Conservation (phyloP, 2,113 vertebrate species). For the Petromus typicus region DNA sequence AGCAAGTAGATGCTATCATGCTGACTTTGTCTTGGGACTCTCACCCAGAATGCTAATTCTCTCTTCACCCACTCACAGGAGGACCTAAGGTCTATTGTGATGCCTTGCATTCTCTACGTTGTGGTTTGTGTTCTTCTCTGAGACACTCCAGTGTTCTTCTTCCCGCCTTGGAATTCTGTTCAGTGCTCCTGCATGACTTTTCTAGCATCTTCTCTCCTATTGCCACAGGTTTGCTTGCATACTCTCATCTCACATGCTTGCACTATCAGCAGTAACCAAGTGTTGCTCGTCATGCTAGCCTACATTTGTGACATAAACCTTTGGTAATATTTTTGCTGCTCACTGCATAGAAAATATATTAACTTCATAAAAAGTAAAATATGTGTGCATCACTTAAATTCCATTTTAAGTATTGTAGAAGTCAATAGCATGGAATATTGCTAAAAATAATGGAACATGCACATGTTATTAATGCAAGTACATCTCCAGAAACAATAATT, state of each 20-base stretch:
- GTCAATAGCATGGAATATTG: constrained; percentile 17
- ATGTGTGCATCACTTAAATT: constrained; percentile 11
- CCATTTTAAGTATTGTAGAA: constrained; percentile 65
- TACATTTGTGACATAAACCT: neutral
- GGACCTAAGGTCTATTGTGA: neutral
- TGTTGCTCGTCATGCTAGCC: neutral
- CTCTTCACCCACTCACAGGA: rapidly evolving
- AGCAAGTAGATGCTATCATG: neutral
- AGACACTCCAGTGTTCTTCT: neutral
- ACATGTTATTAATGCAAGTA: constrained; percentile 70
- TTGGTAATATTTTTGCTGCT: neutral
- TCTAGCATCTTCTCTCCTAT: neutral
- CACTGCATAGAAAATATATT: neutral
- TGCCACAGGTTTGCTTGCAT: neutral
- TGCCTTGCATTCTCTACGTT: neutral
- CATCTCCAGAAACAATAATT: constrained; percentile 48
- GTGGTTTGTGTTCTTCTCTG: neutral
- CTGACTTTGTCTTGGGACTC: neutral
- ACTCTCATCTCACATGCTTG: neutral
- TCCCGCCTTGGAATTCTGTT: neutral
- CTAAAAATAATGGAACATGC: constrained; percentile 66
- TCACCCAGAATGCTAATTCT: neutral
- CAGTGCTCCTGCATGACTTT: neutral
- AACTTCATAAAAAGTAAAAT: constrained; percentile 31
- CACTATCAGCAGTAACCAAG: neutral